Evolutionary conservation across 30 jellyfish, hydroid and myxozoan genomes (phyloP), one percentile per base, ranked within the genome.

Genomic region (Clytia hemisphaerica): DNA sequence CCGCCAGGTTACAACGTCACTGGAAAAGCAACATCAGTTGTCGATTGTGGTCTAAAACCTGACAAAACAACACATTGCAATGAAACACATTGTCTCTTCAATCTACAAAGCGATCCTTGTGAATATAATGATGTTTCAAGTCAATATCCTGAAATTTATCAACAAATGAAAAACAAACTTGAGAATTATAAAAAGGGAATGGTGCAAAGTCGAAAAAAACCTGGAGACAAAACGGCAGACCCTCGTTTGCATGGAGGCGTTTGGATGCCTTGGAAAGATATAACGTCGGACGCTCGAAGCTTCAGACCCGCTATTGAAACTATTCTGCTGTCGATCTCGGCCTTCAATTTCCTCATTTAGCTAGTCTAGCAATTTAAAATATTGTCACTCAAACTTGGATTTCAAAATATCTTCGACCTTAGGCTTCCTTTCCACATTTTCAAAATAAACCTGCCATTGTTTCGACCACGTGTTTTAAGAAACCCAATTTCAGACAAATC

Each of bases 231-330:
- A 16, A 79, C 55, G 7, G 44, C 95, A 2, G 51, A 84, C 46
- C 95, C 95, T 1, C 77, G 77, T 53, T 26, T 84, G 51, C 95
- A 84, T 42, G 85, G 81, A n/a, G 95, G 93, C 16, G 83, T 73
- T 40, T 84, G 95, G 95, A 80, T 68, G 76, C 93, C 95, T 2
- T 84, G 95, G 92, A 5, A 14, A 10, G 24, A n/a, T n/a, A n/a
- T n/a, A n/a, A n/a, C n/a, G n/a, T n/a, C n/a, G n/a, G n/a, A n/a
- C n/a, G n/a, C n/a, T n/a, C n/a, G n/a, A n/a, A n/a, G n/a, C n/a
- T n/a, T n/a, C n/a, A n/a, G n/a, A n/a, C n/a, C n/a, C n/a, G n/a
- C n/a, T n/a, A n/a, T n/a, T n/a, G n/a, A n/a, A n/a, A n/a, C n/a
- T n/a, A n/a, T n/a, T n/a, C n/a, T n/a, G n/a, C n/a, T n/a, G n/a